Percentiles rank a stretch among this genome's conserved stretches.
These are phyloP conservation scores for Drosophila teissieri DNA, from an alignment of 1,140 invertebrate genomes.

Conservation along the genomic window DNA sequence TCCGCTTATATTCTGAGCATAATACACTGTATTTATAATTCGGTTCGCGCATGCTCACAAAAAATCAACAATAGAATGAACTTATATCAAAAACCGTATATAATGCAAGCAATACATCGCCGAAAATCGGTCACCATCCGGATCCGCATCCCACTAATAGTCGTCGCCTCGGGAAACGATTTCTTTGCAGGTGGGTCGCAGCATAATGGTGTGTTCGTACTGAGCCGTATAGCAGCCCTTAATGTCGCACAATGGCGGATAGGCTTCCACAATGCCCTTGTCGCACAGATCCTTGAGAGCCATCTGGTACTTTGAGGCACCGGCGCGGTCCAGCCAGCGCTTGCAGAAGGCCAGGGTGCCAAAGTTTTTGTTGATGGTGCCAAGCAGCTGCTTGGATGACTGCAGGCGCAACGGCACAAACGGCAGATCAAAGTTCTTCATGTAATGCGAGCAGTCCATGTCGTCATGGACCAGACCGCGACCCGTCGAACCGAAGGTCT, in stretches of 20 bases:
- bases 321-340: constrained; percentile 98
- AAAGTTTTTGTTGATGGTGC: constrained; percentile 99
- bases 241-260: constrained; percentile 98
- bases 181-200: constrained; percentile 99
- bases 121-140: background rate
- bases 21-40: constrained; percentile 60
- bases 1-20: constrained; percentile 41
- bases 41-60: constrained; percentile 41
- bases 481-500: constrained; percentile 99
- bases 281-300: constrained; percentile 99
- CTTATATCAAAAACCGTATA: constrained; percentile 64
- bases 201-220: constrained; percentile 99
- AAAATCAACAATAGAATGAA: constrained; percentile 73
- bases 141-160: constrained; percentile 87
- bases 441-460: constrained; percentile 99
- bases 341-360: constrained; percentile 99
- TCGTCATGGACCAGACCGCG: constrained; percentile 98
- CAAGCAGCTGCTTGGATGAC: constrained; percentile 96
- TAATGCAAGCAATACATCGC: constrained; percentile 41
- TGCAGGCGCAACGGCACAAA: constrained; percentile 95
- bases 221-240: constrained; percentile 99
- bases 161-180: constrained; percentile 98
- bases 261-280: constrained; percentile 97
- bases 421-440: constrained; percentile 99
- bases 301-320: constrained; percentile 99